Evolutionary conservation across 2,113 vertebrate genomes (phyloP), one percentile per base, ranked within the genome.

Genomic region (Bos indicus): DNA sequence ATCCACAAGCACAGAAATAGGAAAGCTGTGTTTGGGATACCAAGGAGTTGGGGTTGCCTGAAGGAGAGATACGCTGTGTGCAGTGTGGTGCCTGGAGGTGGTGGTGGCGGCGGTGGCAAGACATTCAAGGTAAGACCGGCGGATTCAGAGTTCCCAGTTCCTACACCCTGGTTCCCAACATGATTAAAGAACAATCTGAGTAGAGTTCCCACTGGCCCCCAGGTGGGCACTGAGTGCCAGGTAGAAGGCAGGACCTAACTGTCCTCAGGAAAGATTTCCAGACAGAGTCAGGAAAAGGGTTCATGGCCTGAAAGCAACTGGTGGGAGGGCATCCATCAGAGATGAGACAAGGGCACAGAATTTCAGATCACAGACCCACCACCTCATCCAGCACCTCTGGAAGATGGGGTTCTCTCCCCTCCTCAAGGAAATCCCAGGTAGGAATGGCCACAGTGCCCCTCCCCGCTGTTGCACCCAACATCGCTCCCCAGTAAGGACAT

Each of bases 391-490:
- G 43, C 64, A 51, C 28, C 54, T 52, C 67, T 23, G 12, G 40
- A 60, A 91, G 60, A 77, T 2, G 9, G 59, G 28, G 28, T 77
- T 82, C 51, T 57, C 33, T 56, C 33, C 46, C 19, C 30, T 85
- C n/a, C 40, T 23, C 43, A 67, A 77, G 48, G 3, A 67, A 71
- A 56, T 51, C 51, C 74, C 43, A 86, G 74, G 64, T 2, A 0
- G 2, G 86, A 64, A 52, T 78, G 36, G 54, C 33, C 57, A 40
- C 43, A 33, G 83, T 0, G 0, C 74, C 16, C 12, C 4, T 28
- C 26, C 51, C 40, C 19, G 12, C 62, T 59, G 52, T 51, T 36
- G 12, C 33, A 4, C 60, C 25, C 40, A 62, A 12, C 12, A 21
- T 33, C 33, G 87, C 33, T 56, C 52, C 56, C 80, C 1, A 36